These are phyloP conservation scores for Procambarus clarkii DNA, from an alignment of 1,140 invertebrate species.

Conservation along the genomic window DNA sequence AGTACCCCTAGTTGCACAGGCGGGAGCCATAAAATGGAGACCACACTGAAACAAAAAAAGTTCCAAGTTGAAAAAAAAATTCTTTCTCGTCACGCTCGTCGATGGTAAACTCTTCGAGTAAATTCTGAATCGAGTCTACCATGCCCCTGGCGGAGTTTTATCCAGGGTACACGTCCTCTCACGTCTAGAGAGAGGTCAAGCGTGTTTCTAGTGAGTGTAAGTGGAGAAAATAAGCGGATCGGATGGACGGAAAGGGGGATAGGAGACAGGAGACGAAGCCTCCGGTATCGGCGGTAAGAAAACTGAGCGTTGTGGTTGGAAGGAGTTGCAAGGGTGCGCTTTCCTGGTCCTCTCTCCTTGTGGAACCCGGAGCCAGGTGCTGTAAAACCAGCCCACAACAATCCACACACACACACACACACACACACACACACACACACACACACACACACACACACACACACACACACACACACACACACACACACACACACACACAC, in stretches of 20 bases:
- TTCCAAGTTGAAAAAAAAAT: background rate
- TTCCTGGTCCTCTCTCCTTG: background rate
- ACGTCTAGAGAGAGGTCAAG: no score
- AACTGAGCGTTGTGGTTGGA: background rate
- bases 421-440: no score
- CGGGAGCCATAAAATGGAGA: constrained; percentile 5
- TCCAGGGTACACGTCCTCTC: no score
- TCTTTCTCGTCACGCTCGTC: background rate
- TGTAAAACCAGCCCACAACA: background rate
- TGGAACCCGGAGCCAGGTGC: background rate
- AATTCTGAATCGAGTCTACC: no score
- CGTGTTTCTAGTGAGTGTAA: background rate
- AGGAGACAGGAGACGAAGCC: background rate
- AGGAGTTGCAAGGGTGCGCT: background rate
- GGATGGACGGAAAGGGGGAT: background rate
- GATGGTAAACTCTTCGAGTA: background rate
- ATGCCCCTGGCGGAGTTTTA: no score
- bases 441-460: no score
- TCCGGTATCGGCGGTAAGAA: background rate
- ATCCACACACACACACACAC: background rate
- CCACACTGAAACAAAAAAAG: background rate
- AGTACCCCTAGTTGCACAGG: background rate
- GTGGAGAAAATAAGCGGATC: background rate
- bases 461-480: background rate
- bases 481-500: background rate